Evolutionary conservation across 2,113 vertebrate genomes (phyloP), one percentile per base, ranked within the genome.

Genomic region (Epinephelus fuscoguttatus): DNA sequence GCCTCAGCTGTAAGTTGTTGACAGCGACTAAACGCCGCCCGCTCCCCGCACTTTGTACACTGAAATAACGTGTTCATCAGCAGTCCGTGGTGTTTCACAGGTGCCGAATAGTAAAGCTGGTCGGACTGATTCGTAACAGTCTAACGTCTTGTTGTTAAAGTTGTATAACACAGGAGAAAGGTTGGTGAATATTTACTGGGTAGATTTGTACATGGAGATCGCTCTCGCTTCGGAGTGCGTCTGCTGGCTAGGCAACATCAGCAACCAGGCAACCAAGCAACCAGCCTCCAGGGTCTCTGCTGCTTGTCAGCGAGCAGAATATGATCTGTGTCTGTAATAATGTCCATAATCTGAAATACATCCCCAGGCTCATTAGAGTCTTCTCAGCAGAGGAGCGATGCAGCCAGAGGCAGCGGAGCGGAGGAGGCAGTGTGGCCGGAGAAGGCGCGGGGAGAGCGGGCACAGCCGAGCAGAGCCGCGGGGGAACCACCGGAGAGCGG

Each of bases 171-270:
- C 33, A 37, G 33, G 6, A 4, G 0, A 3, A 15, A 0, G 17
- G 56, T 27, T 0, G 57, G 4, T 17, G 1, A 55, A 15, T 0
- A 1, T 33, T 14, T 4, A 69, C 0, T 19, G 4, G 2, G 1
- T 11, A 6, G 3, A 2, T 82, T 71, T 60, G 4, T 81, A 5
- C 56, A 80, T 0, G 45, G 85, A 69, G 45, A 1, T 59, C 13
- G 15, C 0, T 45, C 57, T 53, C 1, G 4, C 14, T 25, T 3
- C 27, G 37, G 73, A 40, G 68, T 59, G 73, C 76, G 50, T 91
- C 79, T 55, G 77, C 3, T 84, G 82, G 14, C 86, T 71, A 18
- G 63, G 82, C 68, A 90, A 90, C 90, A 25, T 0, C 57, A n/a
- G 80, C 72, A 70, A 10, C 87, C 15, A 0, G 19, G 80, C 72